Evolutionary conservation across 2,113 vertebrate species (phyloP), one percentile per base, ranked within the genome.

Genomic region (Mixornis gularis): DNA sequence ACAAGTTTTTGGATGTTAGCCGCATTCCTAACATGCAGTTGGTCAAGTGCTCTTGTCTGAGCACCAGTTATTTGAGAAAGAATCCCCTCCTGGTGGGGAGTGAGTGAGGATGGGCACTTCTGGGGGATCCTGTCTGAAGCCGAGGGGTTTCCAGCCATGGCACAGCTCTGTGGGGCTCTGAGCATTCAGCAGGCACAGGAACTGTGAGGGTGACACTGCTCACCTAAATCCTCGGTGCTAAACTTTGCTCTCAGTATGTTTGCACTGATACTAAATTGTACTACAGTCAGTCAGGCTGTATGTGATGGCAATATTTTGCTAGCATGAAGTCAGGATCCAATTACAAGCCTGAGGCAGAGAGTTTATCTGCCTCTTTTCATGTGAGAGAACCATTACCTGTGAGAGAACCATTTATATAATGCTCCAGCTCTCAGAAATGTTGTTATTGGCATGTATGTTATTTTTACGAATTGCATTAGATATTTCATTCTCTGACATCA

Each of bases 401-500:
- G 20, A 70, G 43, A 60, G 69, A 81, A 49, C 32, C 19, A 64
- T 85, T 68, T 34, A 4, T 51, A 17, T 10, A 24, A 58, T 58
- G 66, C 48, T 87, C 34, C 56, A 72, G 62, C 49, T 89, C 78
- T 91, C 51, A 76, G 72, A 89, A 93, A 77, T 92, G 80, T 85
- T 96, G 55, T 65, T 85, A 76, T 79, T 95, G 96, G 95, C 78
- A 70, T 63, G 36, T 25, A 32, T 44, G 27, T 84, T 94, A 68
- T 89, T 94, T 95, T 96, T 94, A 88, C 36, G 88, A 94, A 87
- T 81, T 84, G 27, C 48, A 58, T 92, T 87, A 82, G 59, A 59
- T 82, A 89, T 76, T 92, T 84, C 66, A 85, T 91, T 92, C 72
- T 89, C 71, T 90, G 32, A 91, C 86, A 77, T 81, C 16, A 53